These are phyloP conservation scores for Pedionomus torquatus DNA, from an alignment of 2,113 vertebrate species.

Conservation along the genomic window DNA sequence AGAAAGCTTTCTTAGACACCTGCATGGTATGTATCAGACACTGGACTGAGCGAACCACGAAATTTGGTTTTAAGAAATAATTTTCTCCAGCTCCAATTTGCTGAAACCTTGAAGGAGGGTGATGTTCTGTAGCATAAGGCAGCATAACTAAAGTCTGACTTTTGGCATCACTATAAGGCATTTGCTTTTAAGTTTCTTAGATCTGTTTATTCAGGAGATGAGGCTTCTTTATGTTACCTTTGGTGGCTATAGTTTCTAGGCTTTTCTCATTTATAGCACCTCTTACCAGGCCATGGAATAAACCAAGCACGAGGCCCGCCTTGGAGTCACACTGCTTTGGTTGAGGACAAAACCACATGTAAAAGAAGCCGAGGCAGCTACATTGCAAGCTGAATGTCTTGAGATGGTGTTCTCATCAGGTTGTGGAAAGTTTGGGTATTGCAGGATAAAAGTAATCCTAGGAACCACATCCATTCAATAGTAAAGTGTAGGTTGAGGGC, in stretches of 20 bases:
- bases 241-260: neutral
- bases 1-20: neutral
- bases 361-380: neutral
- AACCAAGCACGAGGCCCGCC: neutral
- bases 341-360: accelerated
- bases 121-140: neutral
- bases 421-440: neutral
- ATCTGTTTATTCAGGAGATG: neutral
- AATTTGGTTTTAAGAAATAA: neutral
- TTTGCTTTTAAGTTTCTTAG: neutral
- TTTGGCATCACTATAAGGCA: neutral
- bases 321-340: neutral
- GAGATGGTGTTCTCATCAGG: neutral
- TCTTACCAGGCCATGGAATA: neutral
- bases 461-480: accelerated
- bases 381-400: neutral
- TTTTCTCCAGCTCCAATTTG: neutral
- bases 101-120: neutral
- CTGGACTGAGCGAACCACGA: neutral
- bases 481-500: too few relatives aligned
- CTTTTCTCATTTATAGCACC: neutral
- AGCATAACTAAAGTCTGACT: neutral
- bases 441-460: neutral
- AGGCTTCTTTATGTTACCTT: neutral
- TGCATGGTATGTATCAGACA: accelerated